Evolutionary conservation across 2,797 vertebrate genomes (phyloP).

Genomic region (Gastrophryne carolinensis): DNA sequence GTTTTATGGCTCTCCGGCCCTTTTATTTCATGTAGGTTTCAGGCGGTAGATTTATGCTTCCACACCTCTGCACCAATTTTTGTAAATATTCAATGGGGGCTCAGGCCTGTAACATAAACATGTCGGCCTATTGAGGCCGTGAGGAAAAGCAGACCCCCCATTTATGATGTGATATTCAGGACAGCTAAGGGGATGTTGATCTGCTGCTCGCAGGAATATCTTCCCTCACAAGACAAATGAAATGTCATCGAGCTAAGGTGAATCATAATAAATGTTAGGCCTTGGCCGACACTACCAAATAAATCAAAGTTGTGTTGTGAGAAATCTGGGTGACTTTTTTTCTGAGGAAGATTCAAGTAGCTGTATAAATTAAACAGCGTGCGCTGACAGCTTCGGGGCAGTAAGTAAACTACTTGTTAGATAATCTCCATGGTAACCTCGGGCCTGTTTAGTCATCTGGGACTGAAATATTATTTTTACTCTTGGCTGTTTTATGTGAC

Average conservation of each 20-base stretch:
- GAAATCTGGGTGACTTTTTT: slow-evolving; percentile 75
- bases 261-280: slow-evolving; percentile 86
- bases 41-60: slow-evolving; percentile 73
- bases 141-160: slow-evolving; percentile 75
- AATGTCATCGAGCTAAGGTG: slow-evolving; percentile 85
- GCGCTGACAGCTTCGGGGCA: slow-evolving; percentile 77
- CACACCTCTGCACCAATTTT: slow-evolving; percentile 77
- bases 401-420: slow-evolving; percentile 78
- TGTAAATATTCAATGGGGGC: slow-evolving; percentile 77
- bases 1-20: slow-evolving; percentile 60
- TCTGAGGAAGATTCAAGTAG: slow-evolving; percentile 68
- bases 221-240: slow-evolving; percentile 81
- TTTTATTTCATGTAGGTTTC: slow-evolving; percentile 74
- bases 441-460: slow-evolving; percentile 79
- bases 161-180: slow-evolving; percentile 71
- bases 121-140: slow-evolving; percentile 70
- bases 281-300: slow-evolving; percentile 81
- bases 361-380: slow-evolving; percentile 87
- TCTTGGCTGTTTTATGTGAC: slow-evolving; percentile 60
- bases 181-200: slow-evolving; percentile 74
- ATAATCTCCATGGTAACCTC: slow-evolving; percentile 90
- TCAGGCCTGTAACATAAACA: slow-evolving; percentile 74
- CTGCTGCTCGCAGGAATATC: slow-evolving; percentile 74
- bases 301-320: slow-evolving; percentile 76
- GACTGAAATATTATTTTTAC: slow-evolving; percentile 71